Conservation (phyloP, 2,888 invertebrate genomes). For the Iselma pallidipennis region DNA sequence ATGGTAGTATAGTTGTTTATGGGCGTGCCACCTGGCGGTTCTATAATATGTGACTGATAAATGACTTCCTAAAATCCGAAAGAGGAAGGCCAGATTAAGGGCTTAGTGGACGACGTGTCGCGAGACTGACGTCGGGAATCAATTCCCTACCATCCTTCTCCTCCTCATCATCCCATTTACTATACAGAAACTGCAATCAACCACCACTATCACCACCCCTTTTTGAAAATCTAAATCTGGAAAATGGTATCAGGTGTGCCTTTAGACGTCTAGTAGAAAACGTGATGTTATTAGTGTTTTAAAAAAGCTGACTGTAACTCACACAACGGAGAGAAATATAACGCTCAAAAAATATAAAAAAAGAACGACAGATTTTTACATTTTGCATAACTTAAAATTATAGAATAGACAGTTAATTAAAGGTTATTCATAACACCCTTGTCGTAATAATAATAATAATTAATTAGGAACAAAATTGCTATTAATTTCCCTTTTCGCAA, state of each 20-base stretch:
- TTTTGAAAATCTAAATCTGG: constrained; percentile 24
- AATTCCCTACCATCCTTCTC: constrained; percentile 31
- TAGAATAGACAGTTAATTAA: too few species aligned
- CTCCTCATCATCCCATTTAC: not conserved
- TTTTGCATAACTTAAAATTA: too few species aligned
- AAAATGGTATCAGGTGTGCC: constrained; percentile 45
- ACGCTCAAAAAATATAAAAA: too few species aligned
- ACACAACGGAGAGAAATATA: too few species aligned
- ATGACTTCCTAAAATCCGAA: constrained; percentile 56
- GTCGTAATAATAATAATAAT: constrained; percentile 13
- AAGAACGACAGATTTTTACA: too few species aligned
- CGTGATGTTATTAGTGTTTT: constrained; percentile 50
- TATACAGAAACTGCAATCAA: constrained; percentile 28
- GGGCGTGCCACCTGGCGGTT: constrained; percentile 53
- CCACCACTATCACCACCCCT: constrained; percentile 11
- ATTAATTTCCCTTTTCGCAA: constrained; percentile 50
- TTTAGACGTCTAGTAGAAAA: constrained; percentile 40
- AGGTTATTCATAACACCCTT: too few species aligned
- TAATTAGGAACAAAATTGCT: constrained; percentile 18
- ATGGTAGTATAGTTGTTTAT: constrained; percentile 50
- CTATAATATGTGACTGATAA: constrained; percentile 54
- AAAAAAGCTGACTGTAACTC: too few species aligned
- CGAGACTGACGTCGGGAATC: constrained; percentile 49
- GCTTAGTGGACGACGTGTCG: constrained; percentile 53
- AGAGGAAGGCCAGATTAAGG: constrained; percentile 56